phyloP scores from a whole-genome alignment of 2,113 vertebrate species.

The Synodontis membranacea region DNA sequence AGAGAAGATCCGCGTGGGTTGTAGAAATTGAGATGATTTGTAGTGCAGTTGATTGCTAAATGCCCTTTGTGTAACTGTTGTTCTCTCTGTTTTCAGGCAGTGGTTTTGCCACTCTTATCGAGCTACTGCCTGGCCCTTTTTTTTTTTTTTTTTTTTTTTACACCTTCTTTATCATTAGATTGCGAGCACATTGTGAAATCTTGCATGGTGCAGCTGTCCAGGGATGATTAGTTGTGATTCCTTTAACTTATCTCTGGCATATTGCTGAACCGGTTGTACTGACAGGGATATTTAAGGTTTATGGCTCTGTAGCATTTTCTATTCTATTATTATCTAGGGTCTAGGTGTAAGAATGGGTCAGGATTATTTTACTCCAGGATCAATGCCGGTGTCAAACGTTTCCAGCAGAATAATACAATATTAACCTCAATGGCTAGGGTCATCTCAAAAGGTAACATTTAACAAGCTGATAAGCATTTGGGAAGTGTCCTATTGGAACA shows the following conservation, averaged over 20 bases:
- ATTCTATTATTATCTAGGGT: neutral
- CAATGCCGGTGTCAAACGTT: neutral
- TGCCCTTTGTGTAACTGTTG: neutral
- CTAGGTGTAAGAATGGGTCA: neutral
- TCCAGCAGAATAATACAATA: neutral
- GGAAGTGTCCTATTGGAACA: neutral
- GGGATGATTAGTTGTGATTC: neutral
- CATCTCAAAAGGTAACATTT: neutral
- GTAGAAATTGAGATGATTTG: neutral
- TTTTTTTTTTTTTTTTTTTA: too few species aligned
- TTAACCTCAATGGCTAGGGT: neutral
- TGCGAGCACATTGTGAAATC: neutral
- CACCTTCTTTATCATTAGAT: neutral
- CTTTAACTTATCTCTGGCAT: neutral
- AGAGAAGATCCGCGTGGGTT: neutral
- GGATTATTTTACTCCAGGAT: neutral
- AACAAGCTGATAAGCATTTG: neutral
- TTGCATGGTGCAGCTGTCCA: neutral
- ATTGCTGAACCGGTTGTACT: neutral
- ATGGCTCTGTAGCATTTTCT: neutral
- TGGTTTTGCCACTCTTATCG: neutral
- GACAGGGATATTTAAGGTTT: neutral
- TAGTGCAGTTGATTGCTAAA: neutral
- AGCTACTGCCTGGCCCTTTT: neutral
- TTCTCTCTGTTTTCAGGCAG: neutral